Conservation (phyloP, 1,140 invertebrate species). For the Eumaeus atala region DNA sequence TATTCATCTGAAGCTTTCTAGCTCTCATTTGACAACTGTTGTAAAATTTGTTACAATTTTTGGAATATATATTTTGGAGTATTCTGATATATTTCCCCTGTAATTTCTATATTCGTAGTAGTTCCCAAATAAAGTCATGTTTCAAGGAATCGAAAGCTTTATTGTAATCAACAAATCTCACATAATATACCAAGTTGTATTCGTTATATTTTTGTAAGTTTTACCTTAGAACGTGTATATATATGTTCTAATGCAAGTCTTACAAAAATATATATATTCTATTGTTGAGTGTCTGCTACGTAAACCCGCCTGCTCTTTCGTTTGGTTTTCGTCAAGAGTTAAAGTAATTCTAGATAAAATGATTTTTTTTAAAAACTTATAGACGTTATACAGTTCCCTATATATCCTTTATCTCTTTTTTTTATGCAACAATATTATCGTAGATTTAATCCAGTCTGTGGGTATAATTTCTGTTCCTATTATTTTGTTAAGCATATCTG, state of each 20-base stretch:
- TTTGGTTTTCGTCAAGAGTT: not conserved
- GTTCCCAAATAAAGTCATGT: too few species aligned
- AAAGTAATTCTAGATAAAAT: conserved; percentile 12
- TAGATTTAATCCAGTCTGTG: conserved; percentile 18
- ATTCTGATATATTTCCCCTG: too few species aligned
- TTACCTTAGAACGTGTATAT: conserved; percentile 13
- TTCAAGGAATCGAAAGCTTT: conserved; percentile 15
- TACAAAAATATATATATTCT: conserved; percentile 15
- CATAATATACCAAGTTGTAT: conserved; percentile 3
- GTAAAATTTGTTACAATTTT: conserved; percentile 1
- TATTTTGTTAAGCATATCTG: conserved; percentile 19
- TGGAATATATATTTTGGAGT: too few species aligned
- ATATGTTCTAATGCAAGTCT: too few species aligned
- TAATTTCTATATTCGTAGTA: too few species aligned
- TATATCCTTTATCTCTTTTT: conserved; percentile 14
- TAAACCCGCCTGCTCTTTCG: conserved; percentile 14
- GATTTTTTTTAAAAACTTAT: conserved; percentile 18
- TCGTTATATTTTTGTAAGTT: conserved; percentile 18
- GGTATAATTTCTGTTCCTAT: conserved; percentile 5
- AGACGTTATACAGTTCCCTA: conserved; percentile 16
- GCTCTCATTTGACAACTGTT: not conserved
- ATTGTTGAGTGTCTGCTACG: conserved; percentile 6
- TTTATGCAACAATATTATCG: conserved; percentile 19
- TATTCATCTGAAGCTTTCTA: not conserved
- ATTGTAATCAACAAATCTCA: conserved; percentile 11